phyloP scores from a whole-genome alignment of 92 coral and sea anemone genomes.

The Palythoa grandis region DNA sequence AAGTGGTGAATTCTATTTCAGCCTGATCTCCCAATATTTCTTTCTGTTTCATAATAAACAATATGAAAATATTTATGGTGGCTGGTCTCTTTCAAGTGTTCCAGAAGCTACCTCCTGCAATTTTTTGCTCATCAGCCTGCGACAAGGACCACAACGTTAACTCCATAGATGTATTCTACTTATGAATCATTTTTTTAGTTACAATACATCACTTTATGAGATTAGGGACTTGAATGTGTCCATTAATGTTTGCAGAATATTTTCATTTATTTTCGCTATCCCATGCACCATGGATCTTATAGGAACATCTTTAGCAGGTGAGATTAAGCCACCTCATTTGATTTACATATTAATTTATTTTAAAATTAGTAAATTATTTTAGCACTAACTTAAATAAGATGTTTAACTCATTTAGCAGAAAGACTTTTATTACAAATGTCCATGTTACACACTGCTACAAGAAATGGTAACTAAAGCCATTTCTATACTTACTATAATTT shows the following conservation, averaged over 20 bases:
- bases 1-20: too few species aligned
- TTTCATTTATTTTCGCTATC: conserved; percentile 77
- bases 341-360: too few species aligned
- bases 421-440: too few species aligned
- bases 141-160: too few species aligned
- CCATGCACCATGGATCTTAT: conserved; percentile 71
- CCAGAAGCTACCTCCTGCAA: not conserved
- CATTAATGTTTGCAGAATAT: conserved; percentile 52
- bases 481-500: too few species aligned
- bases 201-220: not conserved
- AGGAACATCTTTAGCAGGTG: conserved; percentile 76
- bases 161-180: too few species aligned
- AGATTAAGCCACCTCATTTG: not conserved
- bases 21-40: too few species aligned
- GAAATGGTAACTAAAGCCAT: too few species aligned
- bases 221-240: not conserved
- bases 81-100: not conserved
- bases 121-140: not conserved
- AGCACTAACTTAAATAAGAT: too few species aligned
- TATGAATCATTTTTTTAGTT: not conserved
- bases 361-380: too few species aligned
- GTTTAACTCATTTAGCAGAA: too few species aligned
- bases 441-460: too few species aligned
- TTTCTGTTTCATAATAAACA: not conserved
- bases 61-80: not conserved